A percentile compares a stretch with the other conserved stretches of the same genome.
Evolutionary conservation across 2,888 invertebrate genomes (phyloP).

Genomic region (Nomada ruficornis): DNA sequence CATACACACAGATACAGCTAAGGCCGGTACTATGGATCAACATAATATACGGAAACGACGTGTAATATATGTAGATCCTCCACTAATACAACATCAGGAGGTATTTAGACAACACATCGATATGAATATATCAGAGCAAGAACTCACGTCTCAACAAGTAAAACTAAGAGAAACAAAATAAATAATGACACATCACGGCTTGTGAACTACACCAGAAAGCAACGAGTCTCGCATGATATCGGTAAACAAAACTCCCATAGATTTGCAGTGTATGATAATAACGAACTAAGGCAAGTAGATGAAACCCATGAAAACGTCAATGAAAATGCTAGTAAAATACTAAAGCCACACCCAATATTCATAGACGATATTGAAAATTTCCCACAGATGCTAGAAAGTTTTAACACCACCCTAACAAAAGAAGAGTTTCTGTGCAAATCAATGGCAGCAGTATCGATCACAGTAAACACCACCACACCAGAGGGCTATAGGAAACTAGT

Average conservation of each 20-base stretch:
- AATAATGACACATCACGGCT: background rate
- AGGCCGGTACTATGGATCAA: background rate
- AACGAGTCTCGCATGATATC: background rate
- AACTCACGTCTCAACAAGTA: background rate
- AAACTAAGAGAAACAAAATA: background rate
- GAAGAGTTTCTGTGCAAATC: too few species aligned
- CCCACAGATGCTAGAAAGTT: slow-evolving; percentile 16
- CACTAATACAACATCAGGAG: background rate
- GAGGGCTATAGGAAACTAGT: too few species aligned
- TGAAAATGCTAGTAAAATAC: slow-evolving; percentile 6
- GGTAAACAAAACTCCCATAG: background rate
- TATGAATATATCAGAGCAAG: background rate
- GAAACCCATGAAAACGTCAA: slow-evolving; percentile 3
- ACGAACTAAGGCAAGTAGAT: slow-evolving; percentile 1
- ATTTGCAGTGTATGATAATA: background rate
- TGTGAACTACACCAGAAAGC: background rate
- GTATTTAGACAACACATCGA: background rate
- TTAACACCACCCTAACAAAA: slow-evolving; percentile 4
- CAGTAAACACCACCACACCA: too few species aligned
- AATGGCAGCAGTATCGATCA: too few species aligned
- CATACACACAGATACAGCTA: background rate
- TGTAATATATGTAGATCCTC: background rate
- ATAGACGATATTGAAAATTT: slow-evolving; percentile 9
- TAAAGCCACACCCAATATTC: slow-evolving; percentile 7
- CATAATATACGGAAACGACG: background rate